Conservation (phyloP, 2,797 vertebrate genomes). For the Gallirallus australis region DNA sequence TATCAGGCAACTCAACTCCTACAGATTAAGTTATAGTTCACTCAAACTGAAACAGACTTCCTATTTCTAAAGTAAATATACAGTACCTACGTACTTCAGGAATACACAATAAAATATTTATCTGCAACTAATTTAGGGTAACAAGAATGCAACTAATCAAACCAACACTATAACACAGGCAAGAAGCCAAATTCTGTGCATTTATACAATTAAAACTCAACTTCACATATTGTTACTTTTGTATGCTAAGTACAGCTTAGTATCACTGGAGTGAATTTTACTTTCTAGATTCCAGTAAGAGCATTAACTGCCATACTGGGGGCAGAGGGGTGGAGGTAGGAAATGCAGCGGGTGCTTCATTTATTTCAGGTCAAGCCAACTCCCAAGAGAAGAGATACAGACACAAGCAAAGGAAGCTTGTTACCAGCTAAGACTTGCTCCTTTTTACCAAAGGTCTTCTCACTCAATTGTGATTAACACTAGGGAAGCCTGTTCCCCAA, state of each 20-base stretch:
- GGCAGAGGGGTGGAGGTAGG: fast-evolving
- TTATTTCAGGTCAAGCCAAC: neutral
- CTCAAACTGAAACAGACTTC: neutral
- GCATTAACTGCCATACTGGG: neutral
- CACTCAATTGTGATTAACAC: neutral
- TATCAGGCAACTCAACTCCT: neutral
- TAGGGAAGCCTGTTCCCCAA: neutral
- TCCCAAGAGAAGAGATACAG: neutral
- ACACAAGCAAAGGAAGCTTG: neutral
- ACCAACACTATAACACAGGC: neutral
- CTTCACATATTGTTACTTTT: neutral
- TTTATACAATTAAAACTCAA: neutral
- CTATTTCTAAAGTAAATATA: neutral
- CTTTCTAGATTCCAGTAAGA: neutral
- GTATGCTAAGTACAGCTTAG: neutral
- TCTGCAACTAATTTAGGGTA: neutral
- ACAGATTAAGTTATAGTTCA: no score
- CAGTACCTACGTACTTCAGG: neutral
- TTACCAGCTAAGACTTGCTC: neutral
- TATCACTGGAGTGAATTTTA: neutral
- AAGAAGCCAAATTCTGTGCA: neutral
- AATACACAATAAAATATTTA: neutral
- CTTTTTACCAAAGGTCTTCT: neutral
- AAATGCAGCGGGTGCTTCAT: neutral
- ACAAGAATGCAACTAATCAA: neutral